phyloP scores from a whole-genome alignment of 2,888 invertebrate genomes.

The Sarcophaga rosellei region DNA sequence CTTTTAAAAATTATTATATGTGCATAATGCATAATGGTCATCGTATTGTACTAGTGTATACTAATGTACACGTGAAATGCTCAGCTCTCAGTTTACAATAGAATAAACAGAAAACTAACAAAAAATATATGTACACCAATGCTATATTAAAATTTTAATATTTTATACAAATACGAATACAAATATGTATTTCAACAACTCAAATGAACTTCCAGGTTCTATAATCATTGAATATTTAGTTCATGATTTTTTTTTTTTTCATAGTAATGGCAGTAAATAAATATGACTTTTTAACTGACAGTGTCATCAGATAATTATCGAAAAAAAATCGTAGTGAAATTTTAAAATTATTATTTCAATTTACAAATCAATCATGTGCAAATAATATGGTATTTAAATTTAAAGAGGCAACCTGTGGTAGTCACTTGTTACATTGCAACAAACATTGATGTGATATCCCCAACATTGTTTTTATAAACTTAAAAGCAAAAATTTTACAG shows the following conservation, averaged over 20 bases:
- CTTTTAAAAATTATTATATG: conserved; percentile 45
- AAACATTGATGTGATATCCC: not conserved
- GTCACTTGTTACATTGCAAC: not conserved
- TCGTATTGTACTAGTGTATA: not conserved
- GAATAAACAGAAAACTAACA: not conserved
- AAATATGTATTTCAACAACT: not conserved
- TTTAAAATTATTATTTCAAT: conserved; percentile 28
- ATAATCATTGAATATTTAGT: conserved; percentile 22
- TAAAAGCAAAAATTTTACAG: not conserved
- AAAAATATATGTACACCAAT: not conserved
- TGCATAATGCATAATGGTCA: conserved; percentile 49
- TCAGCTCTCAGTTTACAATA: not conserved
- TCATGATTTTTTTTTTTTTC: not conserved
- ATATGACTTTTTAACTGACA: conserved; percentile 39
- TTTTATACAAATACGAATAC: not conserved
- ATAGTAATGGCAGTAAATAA: conserved; percentile 23
- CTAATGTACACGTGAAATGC: not conserved
- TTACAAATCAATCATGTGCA: conserved; percentile 58
- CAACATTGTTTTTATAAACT: not conserved
- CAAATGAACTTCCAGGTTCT: conserved; percentile 14
- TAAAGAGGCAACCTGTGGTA: conserved; percentile 15
- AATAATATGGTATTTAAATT: conserved; percentile 40
- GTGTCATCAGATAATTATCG: conserved; percentile 50
- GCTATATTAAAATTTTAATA: not conserved
- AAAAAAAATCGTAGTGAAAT: too few relatives aligned